Evolutionary conservation across 2,888 invertebrate species (phyloP), one percentile per base, ranked within the genome.

Genomic region (Therioaphis trifolii): DNA sequence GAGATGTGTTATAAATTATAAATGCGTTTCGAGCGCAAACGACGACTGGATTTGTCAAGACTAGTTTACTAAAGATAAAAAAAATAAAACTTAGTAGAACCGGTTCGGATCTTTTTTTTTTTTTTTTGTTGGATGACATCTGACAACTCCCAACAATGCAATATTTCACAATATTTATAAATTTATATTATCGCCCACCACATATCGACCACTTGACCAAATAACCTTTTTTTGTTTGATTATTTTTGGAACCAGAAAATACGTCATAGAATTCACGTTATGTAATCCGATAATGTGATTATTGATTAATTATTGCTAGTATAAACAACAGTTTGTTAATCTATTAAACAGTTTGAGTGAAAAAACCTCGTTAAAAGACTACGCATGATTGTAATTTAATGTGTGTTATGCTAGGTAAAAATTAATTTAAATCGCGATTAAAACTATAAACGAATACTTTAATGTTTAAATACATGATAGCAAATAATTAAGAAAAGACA

Each of bases 91-190:
- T 43, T 63, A 82, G 35, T 49, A 35, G 72, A 82, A 82, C 82
- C 82, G 82, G 82, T 82, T 80, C 72, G 29, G 63, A 43, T 79
- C 55, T 14, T 21, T 55, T n/a, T n/a, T n/a, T 43, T 58, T 9
- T 74, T 76, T 72, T 63, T 74, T 35, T 49, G 49, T 40, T 40
- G 72, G 49, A 61, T 82, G 82, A 74, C 82, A 82, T 63, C 82
- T 74, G 72, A 82, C 71, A 82, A 74, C 49, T 82, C 5, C 72
- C 74, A 66, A 82, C 82, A 82, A 82, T 74, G 72, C 82, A 49
- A 82, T 82, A 82, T 74, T 82, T 74, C 82, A 82, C 74, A 74
- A 82, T 82, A 82, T 82, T 82, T 82, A 74, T 72, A 74, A 72
- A 82, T 74, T 46, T 46, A 74, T 82, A 79, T 66, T 66, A 80